Percentiles rank a stretch among this genome's conserved stretches.
phyloP scores from a whole-genome alignment of 2,113 vertebrate species.

The Heterocephalus glaber region DNA sequence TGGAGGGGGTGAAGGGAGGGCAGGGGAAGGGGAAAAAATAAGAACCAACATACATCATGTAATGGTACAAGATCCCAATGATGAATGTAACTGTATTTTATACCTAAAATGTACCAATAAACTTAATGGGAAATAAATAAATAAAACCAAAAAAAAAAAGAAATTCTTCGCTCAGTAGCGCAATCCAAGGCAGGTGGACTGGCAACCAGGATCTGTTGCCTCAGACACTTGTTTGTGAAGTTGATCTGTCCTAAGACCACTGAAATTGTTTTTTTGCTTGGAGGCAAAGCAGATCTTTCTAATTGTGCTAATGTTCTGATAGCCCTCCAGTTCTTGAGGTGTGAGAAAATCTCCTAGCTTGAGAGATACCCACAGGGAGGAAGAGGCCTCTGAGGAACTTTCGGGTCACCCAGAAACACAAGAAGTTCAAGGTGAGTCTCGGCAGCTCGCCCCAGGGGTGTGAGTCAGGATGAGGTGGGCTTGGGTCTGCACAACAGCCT shows the following conservation, averaged over 20 bases:
- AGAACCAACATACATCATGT: too few relatives aligned
- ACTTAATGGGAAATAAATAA: too few relatives aligned
- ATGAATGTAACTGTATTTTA: too few relatives aligned
- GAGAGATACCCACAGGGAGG: not conserved
- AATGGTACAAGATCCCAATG: too few relatives aligned
- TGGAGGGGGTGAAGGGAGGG: too few relatives aligned
- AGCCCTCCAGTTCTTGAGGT: not conserved
- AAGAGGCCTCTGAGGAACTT: not conserved
- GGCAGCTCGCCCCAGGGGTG: too few relatives aligned
- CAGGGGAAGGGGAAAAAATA: too few relatives aligned
- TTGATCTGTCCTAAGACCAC: not conserved
- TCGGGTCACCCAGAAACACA: not conserved
- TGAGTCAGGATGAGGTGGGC: not conserved
- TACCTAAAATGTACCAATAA: too few relatives aligned
- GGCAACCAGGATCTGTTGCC: not conserved
- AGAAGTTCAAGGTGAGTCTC: not conserved
- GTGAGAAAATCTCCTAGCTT: not conserved
- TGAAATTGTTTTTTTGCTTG: not conserved
- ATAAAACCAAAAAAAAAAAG: too few relatives aligned
- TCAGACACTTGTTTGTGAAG: not conserved
- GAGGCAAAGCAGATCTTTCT: conserved; percentile 9
- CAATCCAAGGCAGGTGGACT: not conserved
- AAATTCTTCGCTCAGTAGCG: too few relatives aligned
- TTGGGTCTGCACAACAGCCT: not conserved
- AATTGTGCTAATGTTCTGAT: not conserved